Percentiles rank a stretch among this genome's conserved stretches.
Conservation (phyloP, 1,140 invertebrate species). For the Philaenus spumarius region DNA sequence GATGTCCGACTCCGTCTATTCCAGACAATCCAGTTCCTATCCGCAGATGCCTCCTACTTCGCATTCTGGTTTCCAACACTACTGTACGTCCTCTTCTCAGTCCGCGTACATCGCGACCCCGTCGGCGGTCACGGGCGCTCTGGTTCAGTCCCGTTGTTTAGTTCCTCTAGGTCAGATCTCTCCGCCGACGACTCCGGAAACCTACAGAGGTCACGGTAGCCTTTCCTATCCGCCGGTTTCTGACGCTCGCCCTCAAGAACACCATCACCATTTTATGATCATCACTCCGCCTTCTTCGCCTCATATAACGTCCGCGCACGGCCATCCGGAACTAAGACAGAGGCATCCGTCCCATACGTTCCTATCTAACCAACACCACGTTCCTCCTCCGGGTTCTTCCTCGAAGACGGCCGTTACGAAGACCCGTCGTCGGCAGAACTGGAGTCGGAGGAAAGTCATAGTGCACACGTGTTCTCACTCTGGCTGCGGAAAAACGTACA, state of each 20-base stretch:
- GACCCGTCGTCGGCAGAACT: constrained; percentile 43
- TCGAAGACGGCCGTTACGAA: constrained; percentile 23
- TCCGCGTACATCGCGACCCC: not conserved
- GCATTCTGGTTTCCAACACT: not conserved
- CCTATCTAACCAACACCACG: constrained; percentile 4
- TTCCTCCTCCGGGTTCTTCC: not conserved
- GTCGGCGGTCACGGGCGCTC: not conserved
- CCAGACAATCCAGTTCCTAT: not conserved
- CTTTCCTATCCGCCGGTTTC: not conserved
- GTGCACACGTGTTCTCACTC: constrained; percentile 61
- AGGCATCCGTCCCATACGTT: not conserved
- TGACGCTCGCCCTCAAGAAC: not conserved
- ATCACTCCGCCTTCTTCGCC: constrained; percentile 36
- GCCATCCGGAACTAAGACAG: not conserved
- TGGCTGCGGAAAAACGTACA: constrained; percentile 62
- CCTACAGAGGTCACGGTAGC: not conserved
- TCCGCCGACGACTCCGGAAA: constrained; percentile 16
- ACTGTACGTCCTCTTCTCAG: not conserved
- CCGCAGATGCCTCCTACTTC: not conserved
- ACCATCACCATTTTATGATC: constrained; percentile 27
- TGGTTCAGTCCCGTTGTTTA: constrained; percentile 5
- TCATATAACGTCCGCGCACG: constrained; percentile 16
- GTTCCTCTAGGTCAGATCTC: constrained; percentile 22
- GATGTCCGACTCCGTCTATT: not conserved
- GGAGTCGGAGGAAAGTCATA: constrained; percentile 47